phyloP scores from a whole-genome alignment of 2,888 invertebrate species.

The Diarsia brunnea region DNA sequence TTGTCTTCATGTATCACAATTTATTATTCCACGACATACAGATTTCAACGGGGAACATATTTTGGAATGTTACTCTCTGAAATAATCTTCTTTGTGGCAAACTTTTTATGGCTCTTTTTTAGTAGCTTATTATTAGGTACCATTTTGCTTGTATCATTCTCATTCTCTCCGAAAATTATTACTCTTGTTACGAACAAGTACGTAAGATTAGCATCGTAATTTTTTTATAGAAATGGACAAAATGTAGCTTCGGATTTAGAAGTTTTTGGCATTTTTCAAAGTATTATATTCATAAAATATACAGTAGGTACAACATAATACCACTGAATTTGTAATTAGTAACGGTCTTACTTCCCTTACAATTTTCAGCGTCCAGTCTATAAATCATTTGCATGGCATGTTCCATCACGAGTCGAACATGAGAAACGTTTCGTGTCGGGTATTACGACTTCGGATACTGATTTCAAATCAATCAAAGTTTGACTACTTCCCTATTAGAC shows the following conservation, averaged over 20 bases:
- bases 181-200: background rate
- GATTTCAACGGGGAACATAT: background rate
- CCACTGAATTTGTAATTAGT: background rate
- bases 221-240: background rate
- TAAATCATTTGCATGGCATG: slow-evolving; percentile 73
- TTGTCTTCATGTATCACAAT: slow-evolving; percentile 55
- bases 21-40: slow-evolving; percentile 40
- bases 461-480: slow-evolving; percentile 29
- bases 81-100: background rate
- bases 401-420: slow-evolving; percentile 71
- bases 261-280: background rate
- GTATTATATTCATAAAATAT: background rate
- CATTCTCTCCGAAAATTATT: background rate
- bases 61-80: background rate
- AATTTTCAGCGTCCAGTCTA: slow-evolving; percentile 49
- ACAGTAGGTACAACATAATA: background rate
- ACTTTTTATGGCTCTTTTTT: slow-evolving; percentile 4
- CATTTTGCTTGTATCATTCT: background rate
- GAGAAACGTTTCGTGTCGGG: slow-evolving; percentile 59
- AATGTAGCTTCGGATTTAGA: background rate
- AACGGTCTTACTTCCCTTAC: slow-evolving; percentile 14
- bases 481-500: background rate
- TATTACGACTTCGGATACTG: slow-evolving; percentile 39
- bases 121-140: background rate
- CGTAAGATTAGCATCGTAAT: background rate